phyloP scores from a whole-genome alignment of 2,113 vertebrate genomes.

The Nyctibius bracteatus region DNA sequence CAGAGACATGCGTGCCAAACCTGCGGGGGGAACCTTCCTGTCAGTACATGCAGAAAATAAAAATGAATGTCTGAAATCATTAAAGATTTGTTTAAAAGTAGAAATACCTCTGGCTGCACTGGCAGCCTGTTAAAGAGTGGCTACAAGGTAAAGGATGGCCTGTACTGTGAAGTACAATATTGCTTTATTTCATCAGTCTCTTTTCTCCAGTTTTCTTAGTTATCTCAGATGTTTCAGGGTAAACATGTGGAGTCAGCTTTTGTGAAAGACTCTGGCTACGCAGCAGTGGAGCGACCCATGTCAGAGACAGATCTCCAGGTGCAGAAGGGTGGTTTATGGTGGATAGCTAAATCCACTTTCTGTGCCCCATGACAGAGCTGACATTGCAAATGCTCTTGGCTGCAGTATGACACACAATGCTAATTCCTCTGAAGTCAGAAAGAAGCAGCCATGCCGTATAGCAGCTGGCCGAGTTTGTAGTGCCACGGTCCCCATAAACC shows the following conservation, averaged over 20 bases:
- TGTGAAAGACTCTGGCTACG: background rate
- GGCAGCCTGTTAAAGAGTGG: background rate
- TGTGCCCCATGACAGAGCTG: background rate
- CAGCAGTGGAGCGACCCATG: background rate
- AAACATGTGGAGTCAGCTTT: background rate
- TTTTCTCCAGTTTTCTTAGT: background rate
- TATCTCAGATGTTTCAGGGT: background rate
- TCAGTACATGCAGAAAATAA: background rate
- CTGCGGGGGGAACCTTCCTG: conserved; percentile 55
- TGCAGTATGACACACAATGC: background rate
- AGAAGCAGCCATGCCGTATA: background rate
- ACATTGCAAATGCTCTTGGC: background rate
- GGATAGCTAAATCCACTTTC: background rate
- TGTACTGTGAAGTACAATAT: background rate
- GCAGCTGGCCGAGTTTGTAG: background rate
- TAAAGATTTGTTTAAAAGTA: background rate
- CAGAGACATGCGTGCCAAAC: conserved; percentile 87
- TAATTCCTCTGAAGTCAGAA: background rate
- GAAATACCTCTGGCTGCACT: background rate
- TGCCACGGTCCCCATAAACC: background rate
- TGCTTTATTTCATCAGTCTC: background rate
- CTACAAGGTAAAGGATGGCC: background rate
- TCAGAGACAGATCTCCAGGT: background rate
- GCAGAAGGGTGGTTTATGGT: background rate
- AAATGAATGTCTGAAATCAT: background rate